phyloP scores from a whole-genome alignment of 2,888 invertebrate genomes.

The Cheilosia scutellata region DNA sequence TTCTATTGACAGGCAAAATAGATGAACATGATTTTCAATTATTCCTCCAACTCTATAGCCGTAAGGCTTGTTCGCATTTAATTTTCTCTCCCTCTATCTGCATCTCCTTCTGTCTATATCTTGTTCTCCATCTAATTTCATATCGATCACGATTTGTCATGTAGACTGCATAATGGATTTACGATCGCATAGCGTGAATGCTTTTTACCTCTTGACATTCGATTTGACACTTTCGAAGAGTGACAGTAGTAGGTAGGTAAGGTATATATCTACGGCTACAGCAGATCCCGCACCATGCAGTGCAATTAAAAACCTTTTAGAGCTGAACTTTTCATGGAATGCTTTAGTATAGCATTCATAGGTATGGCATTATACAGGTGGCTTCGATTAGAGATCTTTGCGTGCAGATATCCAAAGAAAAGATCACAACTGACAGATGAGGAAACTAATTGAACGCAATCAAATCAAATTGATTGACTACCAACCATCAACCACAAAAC shows the following conservation, averaged over 20 bases:
- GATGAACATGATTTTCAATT: conserved; percentile 75
- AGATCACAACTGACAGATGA: conserved; percentile 58
- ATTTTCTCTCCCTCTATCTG: not conserved
- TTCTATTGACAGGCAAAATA: conserved; percentile 69
- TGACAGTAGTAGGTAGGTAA: conserved; percentile 27
- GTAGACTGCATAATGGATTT: conserved; percentile 69
- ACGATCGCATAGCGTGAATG: conserved; percentile 47
- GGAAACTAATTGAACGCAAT: conserved; percentile 72
- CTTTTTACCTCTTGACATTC: conserved; percentile 71
- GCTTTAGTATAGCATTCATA: conserved; percentile 11
- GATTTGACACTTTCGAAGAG: conserved; percentile 61
- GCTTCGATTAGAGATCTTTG: conserved; percentile 56
- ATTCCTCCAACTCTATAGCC: conserved; percentile 60
- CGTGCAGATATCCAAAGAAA: conserved; percentile 20
- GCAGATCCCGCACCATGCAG: conserved; percentile 27
- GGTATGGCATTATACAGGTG: conserved; percentile 39
- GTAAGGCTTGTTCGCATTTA: conserved; percentile 52
- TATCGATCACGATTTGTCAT: conserved; percentile 75
- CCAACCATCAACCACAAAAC: conserved; percentile 4
- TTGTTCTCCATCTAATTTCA: conserved; percentile 67
- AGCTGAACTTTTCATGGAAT: conserved; percentile 58
- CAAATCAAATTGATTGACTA: conserved; percentile 71
- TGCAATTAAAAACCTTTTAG: conserved; percentile 74
- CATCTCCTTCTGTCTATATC: conserved; percentile 23
- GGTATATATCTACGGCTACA: not conserved